Evolutionary conservation across 1,140 invertebrate species (phyloP).

Genomic region (Pseudomyrmex pallidus): DNA sequence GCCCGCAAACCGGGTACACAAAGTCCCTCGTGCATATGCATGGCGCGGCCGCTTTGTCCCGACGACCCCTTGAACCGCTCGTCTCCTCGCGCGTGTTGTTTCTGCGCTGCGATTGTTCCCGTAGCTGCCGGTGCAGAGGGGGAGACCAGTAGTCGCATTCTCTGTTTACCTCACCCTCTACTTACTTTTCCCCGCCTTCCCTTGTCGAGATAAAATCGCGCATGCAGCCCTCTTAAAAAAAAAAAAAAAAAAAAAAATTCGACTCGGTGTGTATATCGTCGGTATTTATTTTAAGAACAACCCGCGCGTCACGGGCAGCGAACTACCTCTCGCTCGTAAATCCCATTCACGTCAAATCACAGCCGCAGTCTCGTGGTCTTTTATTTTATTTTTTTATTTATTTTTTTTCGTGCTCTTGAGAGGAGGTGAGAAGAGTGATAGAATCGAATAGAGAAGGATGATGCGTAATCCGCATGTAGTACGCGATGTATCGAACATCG

Average conservation of each 20-base stretch:
- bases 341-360: conserved; percentile 61
- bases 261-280: background rate
- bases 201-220: background rate
- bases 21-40: conserved; percentile 74
- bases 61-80: conserved; percentile 28
- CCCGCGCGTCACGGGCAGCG: conserved; percentile 25
- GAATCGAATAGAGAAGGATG: background rate
- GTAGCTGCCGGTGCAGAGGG: conserved; percentile 8
- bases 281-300: conserved; percentile 50
- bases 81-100: conserved; percentile 39
- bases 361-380: conserved; percentile 16
- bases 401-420: background rate
- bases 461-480: conserved; percentile 19
- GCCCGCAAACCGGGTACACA: conserved; percentile 61
- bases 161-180: background rate
- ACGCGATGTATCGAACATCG: conserved; percentile 13
- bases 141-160: conserved; percentile 17
- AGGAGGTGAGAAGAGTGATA: too few species aligned
- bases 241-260: background rate
- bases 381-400: too few species aligned
- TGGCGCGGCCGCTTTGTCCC: conserved; percentile 62
- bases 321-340: conserved; percentile 58
- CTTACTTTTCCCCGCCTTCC: background rate
- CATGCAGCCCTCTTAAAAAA: background rate
- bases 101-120: conserved; percentile 51